Percentiles rank a stretch among this genome's conserved stretches.
Conservation (phyloP, 1,140 invertebrate genomes). For the Drosophila ambigua region DNA sequence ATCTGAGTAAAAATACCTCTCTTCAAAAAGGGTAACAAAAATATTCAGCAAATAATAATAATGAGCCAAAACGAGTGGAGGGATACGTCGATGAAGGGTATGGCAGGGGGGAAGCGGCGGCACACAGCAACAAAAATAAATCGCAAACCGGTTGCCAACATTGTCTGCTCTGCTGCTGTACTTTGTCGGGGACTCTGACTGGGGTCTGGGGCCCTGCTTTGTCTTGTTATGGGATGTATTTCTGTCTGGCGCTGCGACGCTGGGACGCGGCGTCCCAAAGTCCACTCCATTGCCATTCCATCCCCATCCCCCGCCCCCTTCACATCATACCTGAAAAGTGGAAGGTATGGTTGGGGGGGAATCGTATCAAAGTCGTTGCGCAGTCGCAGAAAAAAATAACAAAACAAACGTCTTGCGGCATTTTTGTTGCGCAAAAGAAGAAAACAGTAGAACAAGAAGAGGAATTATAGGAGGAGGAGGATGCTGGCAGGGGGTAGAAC, state of each 20-base stretch:
- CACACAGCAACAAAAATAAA: conserved; percentile 72
- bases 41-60: conserved; percentile 79
- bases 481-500: conserved; percentile 3
- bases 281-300: no score
- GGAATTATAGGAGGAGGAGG: conserved; percentile 16
- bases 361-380: conserved; percentile 50
- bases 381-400: conserved; percentile 57
- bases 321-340: no score
- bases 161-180: conserved; percentile 63
- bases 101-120: neutral
- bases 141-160: conserved; percentile 72
- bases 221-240: conserved; percentile 62
- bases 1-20: neutral
- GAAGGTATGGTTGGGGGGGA: conserved; percentile 14
- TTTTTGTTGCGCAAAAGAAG: conserved; percentile 67
- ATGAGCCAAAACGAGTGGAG: conserved; percentile 51
- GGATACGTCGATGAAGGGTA: conserved; percentile 3
- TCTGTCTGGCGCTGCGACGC: conserved; percentile 34
- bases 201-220: conserved; percentile 29
- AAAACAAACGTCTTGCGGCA: conserved; percentile 58
- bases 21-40: conserved; percentile 37
- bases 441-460: neutral
- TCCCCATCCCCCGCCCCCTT: no score
- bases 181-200: conserved; percentile 36
- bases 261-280: neutral